Evolutionary conservation across 2,113 vertebrate genomes (phyloP).

Genomic region (Myotis lucifugus): DNA sequence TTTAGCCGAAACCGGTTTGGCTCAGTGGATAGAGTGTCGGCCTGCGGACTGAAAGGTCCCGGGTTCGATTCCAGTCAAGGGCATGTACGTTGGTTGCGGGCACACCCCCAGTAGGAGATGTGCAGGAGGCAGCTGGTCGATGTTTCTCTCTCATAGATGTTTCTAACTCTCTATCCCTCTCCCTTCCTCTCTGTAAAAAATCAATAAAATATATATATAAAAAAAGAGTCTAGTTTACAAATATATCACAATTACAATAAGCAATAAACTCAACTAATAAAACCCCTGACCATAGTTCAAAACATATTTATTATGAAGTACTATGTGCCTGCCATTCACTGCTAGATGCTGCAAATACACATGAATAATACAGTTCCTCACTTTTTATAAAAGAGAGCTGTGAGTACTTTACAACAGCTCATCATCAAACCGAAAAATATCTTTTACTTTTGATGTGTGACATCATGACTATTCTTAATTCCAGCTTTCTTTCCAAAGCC

Average conservation of each 20-base stretch:
- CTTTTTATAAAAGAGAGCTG: slow-evolving; percentile 6
- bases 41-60: no score
- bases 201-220: no score
- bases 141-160: no score
- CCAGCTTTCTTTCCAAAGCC: slow-evolving; percentile 48
- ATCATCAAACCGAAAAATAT: slow-evolving; percentile 30
- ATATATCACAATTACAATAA: neutral
- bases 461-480: slow-evolving; percentile 42
- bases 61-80: no score
- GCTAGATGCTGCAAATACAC: neutral
- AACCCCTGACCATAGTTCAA: neutral
- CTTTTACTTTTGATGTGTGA: neutral
- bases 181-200: no score
- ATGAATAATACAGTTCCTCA: neutral
- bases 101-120: no score
- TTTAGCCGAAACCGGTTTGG: no score
- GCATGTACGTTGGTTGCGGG: no score
- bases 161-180: no score
- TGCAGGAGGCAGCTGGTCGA: no score
- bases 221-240: neutral
- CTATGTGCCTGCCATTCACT: no score
- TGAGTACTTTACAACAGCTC: neutral
- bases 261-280: neutral
- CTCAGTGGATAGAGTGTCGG: no score
- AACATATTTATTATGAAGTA: neutral